These are phyloP conservation scores for Fratercula arctica DNA, from an alignment of 2,797 vertebrate species.

Conservation along the genomic window DNA sequence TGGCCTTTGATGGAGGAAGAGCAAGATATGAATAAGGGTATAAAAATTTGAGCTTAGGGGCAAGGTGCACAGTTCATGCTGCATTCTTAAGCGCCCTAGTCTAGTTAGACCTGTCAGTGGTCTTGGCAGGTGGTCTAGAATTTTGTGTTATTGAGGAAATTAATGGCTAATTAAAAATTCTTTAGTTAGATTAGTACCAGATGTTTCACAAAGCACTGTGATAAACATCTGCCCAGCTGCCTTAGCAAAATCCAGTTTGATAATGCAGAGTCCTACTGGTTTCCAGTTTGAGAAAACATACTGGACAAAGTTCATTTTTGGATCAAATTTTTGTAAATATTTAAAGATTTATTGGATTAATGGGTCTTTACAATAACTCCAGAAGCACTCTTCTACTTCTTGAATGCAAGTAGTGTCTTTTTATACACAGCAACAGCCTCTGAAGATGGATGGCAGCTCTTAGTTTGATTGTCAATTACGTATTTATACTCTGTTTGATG, in stretches of 20 bases:
- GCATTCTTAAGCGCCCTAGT: not conserved
- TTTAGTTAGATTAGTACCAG: not conserved
- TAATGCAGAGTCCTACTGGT: not conserved
- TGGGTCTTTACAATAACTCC: not conserved
- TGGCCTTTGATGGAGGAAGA: not conserved
- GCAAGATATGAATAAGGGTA: not conserved
- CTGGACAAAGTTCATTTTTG: not conserved
- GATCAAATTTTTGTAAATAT: not conserved
- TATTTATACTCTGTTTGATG: constrained; percentile 4
- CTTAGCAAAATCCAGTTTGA: not conserved
- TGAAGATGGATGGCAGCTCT: not conserved
- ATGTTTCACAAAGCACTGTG: not conserved
- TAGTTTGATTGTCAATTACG: not conserved
- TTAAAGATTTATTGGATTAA: not conserved
- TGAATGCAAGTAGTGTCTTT: not conserved
- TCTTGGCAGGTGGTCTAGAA: not conserved
- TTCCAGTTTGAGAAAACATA: not conserved
- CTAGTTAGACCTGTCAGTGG: not conserved
- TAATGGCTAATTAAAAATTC: not conserved
- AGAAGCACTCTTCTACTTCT: not conserved
- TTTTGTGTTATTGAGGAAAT: not conserved
- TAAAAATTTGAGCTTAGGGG: not conserved
- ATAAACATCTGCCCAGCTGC: not conserved
- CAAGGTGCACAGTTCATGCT: not conserved
- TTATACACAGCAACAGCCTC: not conserved